A percentile compares a stretch with the other conserved stretches of the same genome.
phyloP scores from a whole-genome alignment of 2,888 invertebrate genomes.

The Leptinotarsa juncta region DNA sequence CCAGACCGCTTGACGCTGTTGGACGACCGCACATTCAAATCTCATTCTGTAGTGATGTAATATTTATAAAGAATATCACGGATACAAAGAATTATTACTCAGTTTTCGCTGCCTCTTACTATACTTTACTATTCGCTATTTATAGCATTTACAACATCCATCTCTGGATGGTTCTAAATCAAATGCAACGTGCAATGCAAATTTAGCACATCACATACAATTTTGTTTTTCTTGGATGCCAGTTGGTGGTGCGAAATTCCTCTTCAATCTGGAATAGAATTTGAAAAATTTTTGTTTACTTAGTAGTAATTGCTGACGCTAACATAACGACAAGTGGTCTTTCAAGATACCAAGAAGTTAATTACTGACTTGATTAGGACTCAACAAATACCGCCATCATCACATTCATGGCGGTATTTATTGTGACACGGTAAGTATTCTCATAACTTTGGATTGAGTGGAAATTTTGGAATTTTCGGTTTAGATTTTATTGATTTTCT shows the following conservation, averaged over 20 bases:
- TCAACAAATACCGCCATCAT: no score
- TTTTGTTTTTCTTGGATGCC: neutral
- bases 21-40: slow-evolving; percentile 22
- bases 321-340: neutral
- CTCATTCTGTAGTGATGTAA: slow-evolving; percentile 25
- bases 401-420: no score
- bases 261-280: neutral
- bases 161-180: slow-evolving; percentile 13
- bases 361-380: neutral
- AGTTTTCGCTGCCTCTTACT: slow-evolving; percentile 35
- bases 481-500: no score
- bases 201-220: neutral
- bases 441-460: no score
- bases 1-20: slow-evolving; percentile 34
- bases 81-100: slow-evolving; percentile 40
- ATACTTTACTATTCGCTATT: slow-evolving; percentile 39
- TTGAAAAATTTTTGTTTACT: neutral
- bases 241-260: neutral
- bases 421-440: no score
- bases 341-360: neutral
- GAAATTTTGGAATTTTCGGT: no score
- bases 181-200: slow-evolving; percentile 13
- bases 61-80: slow-evolving; percentile 23
- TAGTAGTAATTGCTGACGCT: neutral
- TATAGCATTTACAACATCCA: slow-evolving; percentile 37